Evolutionary conservation across 2,888 invertebrate species (phyloP).

Genomic region (Cacoxenus indagator): DNA sequence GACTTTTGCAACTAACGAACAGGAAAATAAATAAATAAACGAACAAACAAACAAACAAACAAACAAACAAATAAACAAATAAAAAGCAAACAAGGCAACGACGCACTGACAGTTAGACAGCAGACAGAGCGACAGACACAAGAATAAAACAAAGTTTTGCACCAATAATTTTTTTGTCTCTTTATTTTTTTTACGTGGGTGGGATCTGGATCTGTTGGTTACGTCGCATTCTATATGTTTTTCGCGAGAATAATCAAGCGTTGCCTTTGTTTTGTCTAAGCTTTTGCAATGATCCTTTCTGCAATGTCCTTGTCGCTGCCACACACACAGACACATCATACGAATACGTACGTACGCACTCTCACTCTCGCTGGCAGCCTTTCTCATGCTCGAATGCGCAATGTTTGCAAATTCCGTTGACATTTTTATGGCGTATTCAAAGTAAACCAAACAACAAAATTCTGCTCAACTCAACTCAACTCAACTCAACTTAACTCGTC

Average conservation of each 20-base stretch:
- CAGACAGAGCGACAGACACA: not conserved
- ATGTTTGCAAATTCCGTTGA: slow-evolving; percentile 63
- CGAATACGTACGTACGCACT: slow-evolving; percentile 19
- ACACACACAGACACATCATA: slow-evolving; percentile 28
- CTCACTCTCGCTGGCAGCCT: slow-evolving; percentile 24
- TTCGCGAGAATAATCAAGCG: not conserved
- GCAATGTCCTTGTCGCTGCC: slow-evolving; percentile 62
- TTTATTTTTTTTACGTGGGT: too few relatives aligned
- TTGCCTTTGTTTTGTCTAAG: slow-evolving; percentile 1
- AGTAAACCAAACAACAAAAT: slow-evolving; percentile 50
- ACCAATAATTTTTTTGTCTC: slow-evolving; percentile 60
- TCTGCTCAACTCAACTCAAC: slow-evolving; percentile 7
- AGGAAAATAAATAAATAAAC: too few relatives aligned
- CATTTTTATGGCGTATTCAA: slow-evolving; percentile 55
- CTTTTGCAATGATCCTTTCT: slow-evolving; percentile 31
- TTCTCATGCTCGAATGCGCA: not conserved
- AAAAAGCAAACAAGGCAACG: not conserved
- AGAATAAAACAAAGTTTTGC: slow-evolving; percentile 38
- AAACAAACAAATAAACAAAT: slow-evolving; percentile 18
- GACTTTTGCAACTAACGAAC: too few relatives aligned
- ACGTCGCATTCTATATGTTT: slow-evolving; percentile 59
- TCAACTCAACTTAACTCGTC: not conserved
- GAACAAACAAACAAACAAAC: too few relatives aligned
- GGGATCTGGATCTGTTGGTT: too few relatives aligned
- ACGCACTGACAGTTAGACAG: too few relatives aligned